Conservation (phyloP, 2,888 invertebrate species). For the Hipparchia sbordonii region DNA sequence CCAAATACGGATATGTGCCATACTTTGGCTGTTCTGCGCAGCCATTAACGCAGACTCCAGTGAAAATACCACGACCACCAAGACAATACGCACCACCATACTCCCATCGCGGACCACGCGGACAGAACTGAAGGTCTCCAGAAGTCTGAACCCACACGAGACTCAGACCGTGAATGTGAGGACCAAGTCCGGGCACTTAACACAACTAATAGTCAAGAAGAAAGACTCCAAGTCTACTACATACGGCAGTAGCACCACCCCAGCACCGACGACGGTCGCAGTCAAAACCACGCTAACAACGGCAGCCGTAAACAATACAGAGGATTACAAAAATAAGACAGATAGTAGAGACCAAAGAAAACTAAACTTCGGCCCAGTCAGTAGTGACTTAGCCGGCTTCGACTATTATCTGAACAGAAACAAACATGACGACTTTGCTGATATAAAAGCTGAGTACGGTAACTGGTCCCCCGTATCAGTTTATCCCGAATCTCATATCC, state of each 20-base stretch:
- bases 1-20: constrained; percentile 63
- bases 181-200: constrained; percentile 88
- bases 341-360: constrained; percentile 76
- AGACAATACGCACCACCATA: constrained; percentile 72
- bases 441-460: constrained; percentile 77
- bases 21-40: constrained; percentile 64
- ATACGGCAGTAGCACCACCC: constrained; percentile 48
- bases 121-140: constrained; percentile 89
- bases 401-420: constrained; percentile 76
- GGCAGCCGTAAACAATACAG: constrained; percentile 51
- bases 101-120: constrained; percentile 85
- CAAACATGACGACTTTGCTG: constrained; percentile 70
- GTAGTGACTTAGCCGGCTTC: constrained; percentile 75
- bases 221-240: constrained; percentile 82
- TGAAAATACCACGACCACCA: constrained; percentile 70
- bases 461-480: constrained; percentile 81
- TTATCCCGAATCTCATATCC: constrained; percentile 75
- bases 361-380: constrained; percentile 64
- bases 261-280: constrained; percentile 64
- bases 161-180: constrained; percentile 90
- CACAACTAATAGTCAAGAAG: constrained; percentile 90
- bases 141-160: constrained; percentile 89
- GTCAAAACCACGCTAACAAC: constrained; percentile 55
- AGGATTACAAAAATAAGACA: constrained; percentile 68
- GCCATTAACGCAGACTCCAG: constrained; percentile 53